Base-by-base conservation (phyloP, 2,113 vertebrate species). In the Pogona vitticeps region DNA sequence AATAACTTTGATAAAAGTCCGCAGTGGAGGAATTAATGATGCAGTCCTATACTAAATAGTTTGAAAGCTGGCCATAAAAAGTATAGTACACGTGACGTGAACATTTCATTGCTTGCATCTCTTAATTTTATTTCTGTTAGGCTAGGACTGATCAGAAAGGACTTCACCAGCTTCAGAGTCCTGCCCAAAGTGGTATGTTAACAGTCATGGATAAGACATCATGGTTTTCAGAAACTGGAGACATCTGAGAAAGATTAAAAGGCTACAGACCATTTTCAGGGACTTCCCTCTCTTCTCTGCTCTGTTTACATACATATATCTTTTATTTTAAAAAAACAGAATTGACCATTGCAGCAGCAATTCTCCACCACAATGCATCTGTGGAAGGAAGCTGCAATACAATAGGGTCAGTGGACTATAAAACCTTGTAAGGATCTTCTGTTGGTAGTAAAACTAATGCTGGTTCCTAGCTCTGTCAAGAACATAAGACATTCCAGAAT, bases 341-440 rank as follows among this genome's bases (percentile, higher is more conserved):
- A 52, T 52, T 6, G 46, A 52, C 10, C 46, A 52, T 10, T 52
- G 46, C 46, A 28, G 65, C 6, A 8, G 65, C 65, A 23, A 67
- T 31, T 67, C 65, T 67, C 26, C 23, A 20, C 8, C 36, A 20
- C 71, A 73, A 73, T 20, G 17, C 68, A 36, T 71, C n/a, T 36
- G 14, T 17, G 15, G n/a, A 33, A 71, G n/a, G 14, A 71, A 36
- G 6, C n/a, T 33, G 36, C 18, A 38, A 21, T 23, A 15, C 14
- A 36, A 23, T 7, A 23, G 36, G 38, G 86, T 85, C 86, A 91
- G 70, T 71, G 75, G 6, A 8, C 80, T 38, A 38, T 82, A 52
- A 21, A 90, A 72, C 90, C 88, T 46, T 67, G 91, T n/a, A 87
- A 46, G 20, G 81, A 68, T 52, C 18, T 59, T 91, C 88, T 83